Evolutionary conservation across 1,140 invertebrate genomes (phyloP), one percentile per base, ranked within the genome.

Genomic region (Paraescarpia echinospica): DNA sequence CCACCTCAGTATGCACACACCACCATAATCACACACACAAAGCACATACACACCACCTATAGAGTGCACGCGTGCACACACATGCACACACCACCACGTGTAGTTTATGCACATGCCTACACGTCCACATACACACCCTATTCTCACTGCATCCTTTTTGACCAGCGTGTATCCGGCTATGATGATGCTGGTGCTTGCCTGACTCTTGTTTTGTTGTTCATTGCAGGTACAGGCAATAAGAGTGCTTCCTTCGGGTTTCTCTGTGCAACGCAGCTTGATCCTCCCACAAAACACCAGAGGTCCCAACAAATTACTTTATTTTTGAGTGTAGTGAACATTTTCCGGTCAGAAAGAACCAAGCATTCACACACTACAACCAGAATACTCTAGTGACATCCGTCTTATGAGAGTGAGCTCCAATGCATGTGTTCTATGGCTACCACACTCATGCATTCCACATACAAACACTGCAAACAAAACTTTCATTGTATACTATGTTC

Each of bases 241-340:
- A 77, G 59, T 77, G 59, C 59, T 77, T 77, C 59, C 59, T 77
- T 77, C 59, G 27, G 59, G 59, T 77, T 77, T 77, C 59, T 77
- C 59, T 77, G 59, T 77, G 59, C 59, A 77, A 77, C 59, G 59
- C 59, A 77, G 59, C 59, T 77, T 77, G 59, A 77, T 77, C 59
- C 59, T 77, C 59, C 59, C 59, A 77, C 59, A 77, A 77, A 77
- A 77, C 59, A 77, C 59, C 59, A 77, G 59, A 77, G 59, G 59
- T 77, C 59, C 59, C 59, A 77, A 77, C 59, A 77, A 77, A 77
- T 77, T 77, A 77, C 59, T 77, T 77, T 77, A 77, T 77, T 77
- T 77, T 77, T 77, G 59, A 77, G 59, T 77, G 59, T 77, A 77
- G 59, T 77, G 59, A 77, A 77, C 59, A 77, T 18, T 77, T 77